These are phyloP conservation scores for Sparus aurata DNA, from an alignment of 2,797 vertebrate species.

Conservation along the genomic window DNA sequence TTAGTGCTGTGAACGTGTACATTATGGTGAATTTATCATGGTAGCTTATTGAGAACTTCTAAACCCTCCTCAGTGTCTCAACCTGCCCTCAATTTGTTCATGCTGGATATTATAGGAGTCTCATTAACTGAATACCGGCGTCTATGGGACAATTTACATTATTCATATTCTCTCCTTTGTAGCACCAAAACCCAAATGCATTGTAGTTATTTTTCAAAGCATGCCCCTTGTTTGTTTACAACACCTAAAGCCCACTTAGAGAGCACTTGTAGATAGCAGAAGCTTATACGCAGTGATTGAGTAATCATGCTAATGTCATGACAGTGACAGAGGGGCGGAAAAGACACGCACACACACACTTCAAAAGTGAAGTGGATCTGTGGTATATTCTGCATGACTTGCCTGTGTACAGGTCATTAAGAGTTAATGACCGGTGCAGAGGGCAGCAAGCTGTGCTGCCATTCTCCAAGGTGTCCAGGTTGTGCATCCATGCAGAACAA, in stretches of 20 bases:
- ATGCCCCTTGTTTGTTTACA: neutral
- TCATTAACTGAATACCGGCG: neutral
- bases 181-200: neutral
- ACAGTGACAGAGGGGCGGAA: constrained; percentile 17
- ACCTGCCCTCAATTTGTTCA: neutral
- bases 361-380: constrained; percentile 35
- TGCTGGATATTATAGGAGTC: neutral
- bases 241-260: constrained; percentile 7
- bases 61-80: neutral
- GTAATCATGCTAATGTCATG: constrained; percentile 37
- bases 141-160: neutral
- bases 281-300: constrained; percentile 31
- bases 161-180: neutral
- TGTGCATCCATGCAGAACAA: constrained; percentile 64
- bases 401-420: constrained; percentile 64
- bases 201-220: constrained; percentile 1
- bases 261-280: constrained; percentile 22
- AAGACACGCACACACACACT: constrained; percentile 6
- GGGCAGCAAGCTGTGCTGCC: constrained; percentile 55
- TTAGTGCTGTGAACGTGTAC: constrained; percentile 16
- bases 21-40: constrained; percentile 14
- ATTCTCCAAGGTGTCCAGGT: constrained; percentile 65
- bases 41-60: neutral
- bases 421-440: constrained; percentile 64
- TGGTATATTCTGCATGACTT: constrained; percentile 54